These are phyloP conservation scores for Drosophila dunni DNA, from an alignment of 1,140 invertebrate genomes.

Conservation along the genomic window DNA sequence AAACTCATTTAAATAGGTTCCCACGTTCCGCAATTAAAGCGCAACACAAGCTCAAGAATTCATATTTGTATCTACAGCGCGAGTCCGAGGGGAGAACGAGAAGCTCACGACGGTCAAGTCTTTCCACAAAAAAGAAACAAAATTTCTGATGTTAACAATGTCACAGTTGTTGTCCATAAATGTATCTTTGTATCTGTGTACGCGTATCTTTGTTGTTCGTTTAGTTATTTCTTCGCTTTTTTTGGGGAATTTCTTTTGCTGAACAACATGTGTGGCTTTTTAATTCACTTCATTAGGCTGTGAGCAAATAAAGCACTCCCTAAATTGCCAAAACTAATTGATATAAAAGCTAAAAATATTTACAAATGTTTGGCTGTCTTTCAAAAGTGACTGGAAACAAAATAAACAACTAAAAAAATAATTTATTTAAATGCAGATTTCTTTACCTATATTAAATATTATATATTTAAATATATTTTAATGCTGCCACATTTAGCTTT, in stretches of 20 bases:
- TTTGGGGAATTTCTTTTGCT: constrained; percentile 41
- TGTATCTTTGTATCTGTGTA: constrained; percentile 45
- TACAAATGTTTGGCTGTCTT: too few relatives aligned
- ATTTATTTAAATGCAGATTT: too few relatives aligned
- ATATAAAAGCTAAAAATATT: too few relatives aligned
- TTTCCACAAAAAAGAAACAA: constrained; percentile 21
- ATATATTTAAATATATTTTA: not conserved
- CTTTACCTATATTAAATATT: too few relatives aligned
- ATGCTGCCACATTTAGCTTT: not conserved
- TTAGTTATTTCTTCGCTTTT: constrained; percentile 10
- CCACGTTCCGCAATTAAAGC: constrained; percentile 78
- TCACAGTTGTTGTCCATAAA: constrained; percentile 40
- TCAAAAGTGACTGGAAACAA: too few relatives aligned
- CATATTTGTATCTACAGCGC: constrained; percentile 9
- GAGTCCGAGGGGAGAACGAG: not conserved
- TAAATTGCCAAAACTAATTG: not conserved
- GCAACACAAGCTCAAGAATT: constrained; percentile 47
- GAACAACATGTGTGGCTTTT: constrained; percentile 80
- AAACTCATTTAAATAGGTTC: constrained; percentile 73
- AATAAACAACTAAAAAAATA: too few relatives aligned
- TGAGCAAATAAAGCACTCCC: constrained; percentile 56
- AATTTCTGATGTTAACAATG: constrained; percentile 42
- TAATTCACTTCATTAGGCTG: constrained; percentile 76
- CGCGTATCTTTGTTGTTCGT: constrained; percentile 7
- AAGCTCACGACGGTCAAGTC: constrained; percentile 32